These are phyloP conservation scores for Callimorpha dominula DNA, from an alignment of 2,888 invertebrate genomes.

Conservation along the genomic window DNA sequence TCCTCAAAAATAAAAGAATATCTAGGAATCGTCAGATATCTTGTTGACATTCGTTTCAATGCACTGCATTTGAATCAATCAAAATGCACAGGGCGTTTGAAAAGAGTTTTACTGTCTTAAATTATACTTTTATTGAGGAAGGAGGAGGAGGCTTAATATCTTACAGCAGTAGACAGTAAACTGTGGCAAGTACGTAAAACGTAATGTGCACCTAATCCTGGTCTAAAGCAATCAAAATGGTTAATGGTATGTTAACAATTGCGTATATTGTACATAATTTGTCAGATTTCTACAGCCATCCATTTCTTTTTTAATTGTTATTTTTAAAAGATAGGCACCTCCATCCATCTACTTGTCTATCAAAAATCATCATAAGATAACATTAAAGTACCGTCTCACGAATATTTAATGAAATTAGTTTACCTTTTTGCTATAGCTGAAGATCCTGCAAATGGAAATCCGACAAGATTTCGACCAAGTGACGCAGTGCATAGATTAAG, in stretches of 20 bases:
- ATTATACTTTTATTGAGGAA: not conserved
- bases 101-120: not conserved
- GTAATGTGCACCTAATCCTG: not conserved
- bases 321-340: not conserved
- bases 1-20: not conserved
- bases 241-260: not conserved
- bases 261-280: not conserved
- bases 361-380: not conserved
- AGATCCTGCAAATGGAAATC: slow-evolving; percentile 85
- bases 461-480: slow-evolving; percentile 82
- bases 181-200: not conserved
- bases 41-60: not conserved
- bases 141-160: not conserved
- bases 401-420: slow-evolving; percentile 11
- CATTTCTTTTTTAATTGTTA: not conserved
- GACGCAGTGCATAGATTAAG: slow-evolving; percentile 85
- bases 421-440: slow-evolving; percentile 85
- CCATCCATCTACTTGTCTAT: not conserved
- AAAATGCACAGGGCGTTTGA: not conserved
- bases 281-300: not conserved
- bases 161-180: not conserved
- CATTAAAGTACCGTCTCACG: too few species aligned
- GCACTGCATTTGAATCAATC: not conserved
- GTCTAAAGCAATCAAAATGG: not conserved
- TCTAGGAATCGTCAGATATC: not conserved